Percentiles rank a stretch among this genome's conserved stretches.
Conservation (phyloP, 2,113 vertebrate species). For the Ptyas mucosa region DNA sequence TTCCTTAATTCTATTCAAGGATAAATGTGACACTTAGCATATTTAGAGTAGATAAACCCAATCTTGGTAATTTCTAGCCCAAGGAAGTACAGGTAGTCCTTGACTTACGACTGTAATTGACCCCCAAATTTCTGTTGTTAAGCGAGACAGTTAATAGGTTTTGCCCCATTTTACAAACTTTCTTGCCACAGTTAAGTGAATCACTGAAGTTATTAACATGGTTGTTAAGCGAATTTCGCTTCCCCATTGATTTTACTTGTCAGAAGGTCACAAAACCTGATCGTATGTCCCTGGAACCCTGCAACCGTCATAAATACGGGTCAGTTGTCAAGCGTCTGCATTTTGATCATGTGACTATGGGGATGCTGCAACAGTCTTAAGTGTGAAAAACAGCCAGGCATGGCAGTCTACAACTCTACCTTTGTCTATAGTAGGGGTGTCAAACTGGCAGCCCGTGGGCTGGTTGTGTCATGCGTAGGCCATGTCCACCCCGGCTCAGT, state of each 20-base stretch:
- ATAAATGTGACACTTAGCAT: not conserved
- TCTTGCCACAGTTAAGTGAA: not conserved
- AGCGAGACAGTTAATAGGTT: not conserved
- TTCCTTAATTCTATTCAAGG: not conserved
- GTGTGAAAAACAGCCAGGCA: too few species aligned
- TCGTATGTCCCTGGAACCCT: accelerated
- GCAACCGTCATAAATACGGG: not conserved
- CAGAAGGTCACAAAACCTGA: not conserved
- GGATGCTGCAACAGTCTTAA: too few species aligned
- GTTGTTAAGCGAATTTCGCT: not conserved
- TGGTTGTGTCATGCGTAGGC: too few species aligned
- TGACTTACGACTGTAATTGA: not conserved
- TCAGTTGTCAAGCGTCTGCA: not conserved
- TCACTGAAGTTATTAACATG: not conserved
- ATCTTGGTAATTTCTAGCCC: not conserved
- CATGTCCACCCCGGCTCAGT: too few species aligned
- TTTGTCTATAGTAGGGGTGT: too few species aligned
- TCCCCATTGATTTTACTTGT: not conserved
- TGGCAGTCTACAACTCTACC: not conserved
- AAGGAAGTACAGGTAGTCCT: not conserved
- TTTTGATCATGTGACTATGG: too few species aligned
- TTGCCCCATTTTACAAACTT: not conserved
- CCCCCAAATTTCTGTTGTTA: not conserved
- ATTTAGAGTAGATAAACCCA: not conserved
- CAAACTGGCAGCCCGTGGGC: too few species aligned